Evolutionary conservation across 2,888 invertebrate species (phyloP), one percentile per base, ranked within the genome.

Genomic region (Scaptomyza reducta): DNA sequence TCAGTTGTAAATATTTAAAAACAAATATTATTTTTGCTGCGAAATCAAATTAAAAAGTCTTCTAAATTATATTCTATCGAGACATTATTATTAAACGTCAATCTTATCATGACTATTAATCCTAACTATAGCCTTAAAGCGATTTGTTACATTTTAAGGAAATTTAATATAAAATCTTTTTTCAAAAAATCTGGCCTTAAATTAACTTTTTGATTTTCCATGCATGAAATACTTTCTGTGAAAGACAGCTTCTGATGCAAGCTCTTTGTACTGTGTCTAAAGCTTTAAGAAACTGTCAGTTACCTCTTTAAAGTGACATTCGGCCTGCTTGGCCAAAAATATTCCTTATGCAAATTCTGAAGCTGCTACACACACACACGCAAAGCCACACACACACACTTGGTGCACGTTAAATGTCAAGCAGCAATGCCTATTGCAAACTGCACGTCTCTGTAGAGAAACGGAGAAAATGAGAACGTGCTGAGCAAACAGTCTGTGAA

Each of bases 321-420:
- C 35, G 22, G 16, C 29, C 16, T 46, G 31, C 11, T 47, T 59
- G 42, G 16, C n/a, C 7, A 13, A 31, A 6, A 38, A 40, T 41
- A 35, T 33, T 55, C 35, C 42, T 41, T n/a, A 1, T 14, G 42
- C 45, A 38, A 38, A 45, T 55, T 56, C 42, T 56, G 33, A 10
- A 41, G 29, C 40, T 41, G 47, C 3, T 44, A 50, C 50, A 40
- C 13, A n/a, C 38, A 33, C 22, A 25, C 13, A 29, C 14, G 35
- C 13, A 11, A 29, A 31, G 14, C 10, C 14, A 29, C 11, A 46
- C 31, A 27, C 16, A 16, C 13, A 41, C 57, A n/a, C 16, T 47
- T 11, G 5, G 18, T 71, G 46, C 6, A 13, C 25, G 70, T 61
- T 41, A 66, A 53, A 72, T 58, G 73, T 49, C 73, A 55, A 22